A percentile compares a stretch with the other conserved stretches of the same genome.
phyloP scores from a whole-genome alignment of 2,888 invertebrate species.

The Mechanitis mazaeus region DNA sequence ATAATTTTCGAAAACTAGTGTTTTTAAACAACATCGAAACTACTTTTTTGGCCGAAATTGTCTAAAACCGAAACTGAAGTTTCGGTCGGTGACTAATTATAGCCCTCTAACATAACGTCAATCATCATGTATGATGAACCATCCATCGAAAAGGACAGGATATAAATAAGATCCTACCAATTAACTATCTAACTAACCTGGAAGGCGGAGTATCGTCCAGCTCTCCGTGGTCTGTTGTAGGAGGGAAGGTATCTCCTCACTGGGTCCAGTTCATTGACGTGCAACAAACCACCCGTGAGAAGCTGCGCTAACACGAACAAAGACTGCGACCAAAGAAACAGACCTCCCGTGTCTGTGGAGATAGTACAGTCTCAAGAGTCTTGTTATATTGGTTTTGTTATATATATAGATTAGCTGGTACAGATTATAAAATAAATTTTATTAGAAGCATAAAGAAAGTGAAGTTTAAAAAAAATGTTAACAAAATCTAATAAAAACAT shows the following conservation, averaged over 20 bases:
- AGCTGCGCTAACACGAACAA: constrained; percentile 96
- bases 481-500: too few species aligned
- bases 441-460: too few species aligned
- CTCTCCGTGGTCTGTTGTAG: constrained; percentile 93
- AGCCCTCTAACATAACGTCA: too few species aligned
- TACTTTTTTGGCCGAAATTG: too few species aligned
- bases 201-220: constrained; percentile 97
- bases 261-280: constrained; percentile 97
- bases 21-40: too few species aligned
- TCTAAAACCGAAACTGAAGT: too few species aligned
- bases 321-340: constrained; percentile 97
- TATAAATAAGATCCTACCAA: background rate
- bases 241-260: constrained; percentile 96
- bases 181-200: constrained; percentile 78
- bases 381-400: background rate
- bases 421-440: background rate
- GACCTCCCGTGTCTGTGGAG: constrained; percentile 68
- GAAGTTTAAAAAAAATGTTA: too few species aligned
- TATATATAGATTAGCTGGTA: background rate
- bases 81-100: too few species aligned
- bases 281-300: constrained; percentile 90
- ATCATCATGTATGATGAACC: too few species aligned
- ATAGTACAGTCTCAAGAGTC: background rate
- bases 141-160: background rate
- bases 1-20: too few species aligned